phyloP scores from a whole-genome alignment of 2,888 invertebrate genomes.

The Acronicta leporina region DNA sequence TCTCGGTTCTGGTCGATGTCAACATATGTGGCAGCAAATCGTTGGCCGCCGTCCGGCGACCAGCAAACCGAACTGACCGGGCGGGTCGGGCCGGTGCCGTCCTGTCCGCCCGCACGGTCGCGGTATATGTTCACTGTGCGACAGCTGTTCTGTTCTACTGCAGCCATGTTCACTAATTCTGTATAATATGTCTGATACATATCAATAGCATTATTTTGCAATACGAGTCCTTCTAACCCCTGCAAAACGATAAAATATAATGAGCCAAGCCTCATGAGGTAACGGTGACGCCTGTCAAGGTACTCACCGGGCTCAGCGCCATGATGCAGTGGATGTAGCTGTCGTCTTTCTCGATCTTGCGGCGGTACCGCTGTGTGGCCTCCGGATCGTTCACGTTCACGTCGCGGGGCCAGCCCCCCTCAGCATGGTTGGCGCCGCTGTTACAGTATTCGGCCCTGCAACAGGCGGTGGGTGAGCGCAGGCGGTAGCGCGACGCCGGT shows the following conservation, averaged over 20 bases:
- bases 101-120: constrained; percentile 86
- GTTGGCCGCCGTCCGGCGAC: constrained; percentile 94
- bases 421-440: constrained; percentile 92
- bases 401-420: constrained; percentile 96
- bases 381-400: constrained; percentile 90
- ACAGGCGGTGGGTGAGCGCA: background rate
- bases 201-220: constrained; percentile 97
- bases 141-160: constrained; percentile 90
- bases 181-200: constrained; percentile 96
- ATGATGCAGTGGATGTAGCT: constrained; percentile 91
- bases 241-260: constrained; percentile 66
- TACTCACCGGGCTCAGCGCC: constrained; percentile 76
- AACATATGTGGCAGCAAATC: constrained; percentile 95
- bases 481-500: background rate
- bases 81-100: constrained; percentile 86
- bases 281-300: background rate
- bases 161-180: constrained; percentile 90
- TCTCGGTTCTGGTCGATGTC: constrained; percentile 92
- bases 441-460: constrained; percentile 88
- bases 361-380: constrained; percentile 92
- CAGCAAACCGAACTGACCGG: constrained; percentile 94
- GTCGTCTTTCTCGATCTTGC: constrained; percentile 95
- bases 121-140: constrained; percentile 96
- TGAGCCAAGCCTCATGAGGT: background rate
- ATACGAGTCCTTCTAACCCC: constrained; percentile 95